These are phyloP conservation scores for Menidia beryllina DNA, from an alignment of 2,113 vertebrate species.

Conservation along the genomic window DNA sequence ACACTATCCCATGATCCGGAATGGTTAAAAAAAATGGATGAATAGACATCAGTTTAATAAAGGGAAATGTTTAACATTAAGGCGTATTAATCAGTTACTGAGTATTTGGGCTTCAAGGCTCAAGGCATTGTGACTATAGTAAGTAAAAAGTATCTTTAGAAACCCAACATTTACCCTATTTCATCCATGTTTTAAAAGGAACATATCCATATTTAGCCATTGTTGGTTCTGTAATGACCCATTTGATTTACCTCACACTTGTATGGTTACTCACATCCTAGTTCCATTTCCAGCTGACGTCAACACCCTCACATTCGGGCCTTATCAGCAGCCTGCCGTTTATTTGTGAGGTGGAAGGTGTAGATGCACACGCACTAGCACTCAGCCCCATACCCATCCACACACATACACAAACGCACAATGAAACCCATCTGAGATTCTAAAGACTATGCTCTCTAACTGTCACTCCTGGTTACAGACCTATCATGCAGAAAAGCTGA, in stretches of 20 bases:
- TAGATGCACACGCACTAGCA: conserved; percentile 26
- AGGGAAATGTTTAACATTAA: too few species aligned
- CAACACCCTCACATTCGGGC: conserved; percentile 42
- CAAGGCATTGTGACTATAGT: too few species aligned
- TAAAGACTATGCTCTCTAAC: conserved; percentile 71
- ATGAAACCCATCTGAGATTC: conserved; percentile 58
- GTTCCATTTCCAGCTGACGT: conserved; percentile 47
- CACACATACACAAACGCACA: conserved; percentile 19
- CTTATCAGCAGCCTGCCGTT: conserved; percentile 57
- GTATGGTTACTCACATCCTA: neutral
- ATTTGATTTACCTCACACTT: conserved; percentile 17
- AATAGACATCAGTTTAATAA: too few species aligned
- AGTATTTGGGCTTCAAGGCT: too few species aligned
- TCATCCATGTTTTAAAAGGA: neutral
- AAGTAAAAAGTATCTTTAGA: neutral
- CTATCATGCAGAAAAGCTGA: conserved; percentile 77
- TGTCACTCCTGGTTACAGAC: conserved; percentile 77
- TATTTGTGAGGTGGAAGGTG: conserved; percentile 44
- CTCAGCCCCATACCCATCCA: conserved; percentile 16
- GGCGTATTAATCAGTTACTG: too few species aligned
- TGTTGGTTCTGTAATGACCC: conserved; percentile 4
- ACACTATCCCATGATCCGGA: too few species aligned
- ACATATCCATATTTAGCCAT: too few species aligned
- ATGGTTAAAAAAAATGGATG: too few species aligned
- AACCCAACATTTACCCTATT: neutral